These are phyloP conservation scores for Butastur rufipennis DNA, from an alignment of 2,113 vertebrate genomes.

Conservation along the genomic window DNA sequence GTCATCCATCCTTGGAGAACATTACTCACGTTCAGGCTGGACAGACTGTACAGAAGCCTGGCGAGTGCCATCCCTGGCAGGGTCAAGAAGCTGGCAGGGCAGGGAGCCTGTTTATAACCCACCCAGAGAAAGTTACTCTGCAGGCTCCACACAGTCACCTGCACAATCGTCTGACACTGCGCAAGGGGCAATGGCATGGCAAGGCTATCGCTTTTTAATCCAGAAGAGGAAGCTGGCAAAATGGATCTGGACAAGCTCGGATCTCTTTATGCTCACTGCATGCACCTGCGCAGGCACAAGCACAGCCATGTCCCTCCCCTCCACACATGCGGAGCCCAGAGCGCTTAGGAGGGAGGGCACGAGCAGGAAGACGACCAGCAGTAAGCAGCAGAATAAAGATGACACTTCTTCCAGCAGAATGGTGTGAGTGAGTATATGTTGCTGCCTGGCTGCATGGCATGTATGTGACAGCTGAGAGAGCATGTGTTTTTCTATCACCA, in stretches of 20 bases:
- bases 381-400: background rate
- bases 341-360: rapidly evolving
- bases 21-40: rapidly evolving
- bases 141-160: background rate
- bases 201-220: background rate
- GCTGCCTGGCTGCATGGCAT: background rate
- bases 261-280: background rate
- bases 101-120: background rate
- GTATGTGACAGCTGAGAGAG: background rate
- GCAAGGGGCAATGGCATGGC: rapidly evolving
- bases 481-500: background rate
- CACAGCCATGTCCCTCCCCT: rapidly evolving
- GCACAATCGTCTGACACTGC: rapidly evolving
- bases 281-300: background rate
- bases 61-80: rapidly evolving
- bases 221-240: background rate
- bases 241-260: rapidly evolving
- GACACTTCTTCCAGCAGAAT: background rate
- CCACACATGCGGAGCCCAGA: background rate
- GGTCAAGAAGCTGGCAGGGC: background rate
- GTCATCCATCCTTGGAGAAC: background rate
- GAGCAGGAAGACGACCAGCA: background rate
- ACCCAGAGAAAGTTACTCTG: background rate
- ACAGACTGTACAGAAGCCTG: background rate
- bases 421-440: background rate